A percentile compares a stretch with the other conserved stretches of the same genome.
Conservation (phyloP, 1,140 invertebrate species). For the Papilio xuthus region DNA sequence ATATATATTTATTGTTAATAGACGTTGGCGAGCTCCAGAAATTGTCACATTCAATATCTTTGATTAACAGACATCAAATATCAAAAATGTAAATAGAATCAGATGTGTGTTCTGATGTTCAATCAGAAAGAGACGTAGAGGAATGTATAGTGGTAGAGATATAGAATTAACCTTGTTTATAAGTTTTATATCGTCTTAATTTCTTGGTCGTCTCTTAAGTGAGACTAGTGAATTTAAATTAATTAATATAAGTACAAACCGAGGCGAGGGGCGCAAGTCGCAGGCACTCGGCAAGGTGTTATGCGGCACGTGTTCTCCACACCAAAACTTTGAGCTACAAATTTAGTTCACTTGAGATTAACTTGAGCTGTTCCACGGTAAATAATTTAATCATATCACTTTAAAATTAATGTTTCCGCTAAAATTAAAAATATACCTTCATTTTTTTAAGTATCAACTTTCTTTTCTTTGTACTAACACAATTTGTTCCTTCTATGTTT, state of each 20-base stretch:
- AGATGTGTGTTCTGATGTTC: not conserved
- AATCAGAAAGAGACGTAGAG: not conserved
- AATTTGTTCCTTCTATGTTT: not conserved
- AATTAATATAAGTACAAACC: constrained; percentile 37
- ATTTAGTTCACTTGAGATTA: constrained; percentile 39
- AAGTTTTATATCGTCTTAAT: constrained; percentile 26
- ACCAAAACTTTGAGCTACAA: constrained; percentile 39
- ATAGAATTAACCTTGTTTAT: not conserved
- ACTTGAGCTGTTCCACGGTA: constrained; percentile 33
- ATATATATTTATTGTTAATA: no score
- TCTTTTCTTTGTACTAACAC: not conserved
- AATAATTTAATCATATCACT: constrained; percentile 37
- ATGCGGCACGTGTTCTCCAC: constrained; percentile 38
- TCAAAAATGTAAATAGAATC: not conserved
- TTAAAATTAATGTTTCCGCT: not conserved
- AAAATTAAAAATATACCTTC: not conserved
- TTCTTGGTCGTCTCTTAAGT: constrained; percentile 20
- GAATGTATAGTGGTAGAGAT: not conserved
- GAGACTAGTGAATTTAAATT: constrained; percentile 29
- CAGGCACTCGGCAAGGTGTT: constrained; percentile 37
- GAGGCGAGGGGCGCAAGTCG: constrained; percentile 22
- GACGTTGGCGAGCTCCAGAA: no score
- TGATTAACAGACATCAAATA: no score
- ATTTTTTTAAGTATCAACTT: not conserved
- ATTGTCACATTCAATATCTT: no score